Evolutionary conservation across 2,113 vertebrate genomes (phyloP), one percentile per base, ranked within the genome.

Genomic region (Dolichotis patagonum): DNA sequence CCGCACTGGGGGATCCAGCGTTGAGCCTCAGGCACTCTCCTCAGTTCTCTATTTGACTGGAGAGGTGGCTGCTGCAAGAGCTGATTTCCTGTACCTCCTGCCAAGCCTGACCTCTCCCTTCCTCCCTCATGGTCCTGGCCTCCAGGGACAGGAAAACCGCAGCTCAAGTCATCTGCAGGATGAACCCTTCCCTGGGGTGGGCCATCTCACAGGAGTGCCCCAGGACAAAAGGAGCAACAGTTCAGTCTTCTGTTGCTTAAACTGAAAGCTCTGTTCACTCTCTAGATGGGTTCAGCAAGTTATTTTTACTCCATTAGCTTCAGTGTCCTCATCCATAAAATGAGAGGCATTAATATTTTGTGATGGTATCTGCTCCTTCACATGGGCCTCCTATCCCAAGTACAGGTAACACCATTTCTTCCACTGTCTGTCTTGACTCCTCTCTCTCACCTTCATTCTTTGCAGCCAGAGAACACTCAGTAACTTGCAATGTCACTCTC

Each of bases 81-180:
- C 54, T 93, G 85, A 88, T 81, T 98, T 96, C 86, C 96, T 67
- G 96, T 20, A 17, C 92, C 16, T 10, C 95, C 85, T 60, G 90
- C 88, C 78, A 26, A 83, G 78, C 65, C 41, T 86, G 82, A 90
- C 94, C 95, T 96, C 95, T 96, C 56, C 71, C 96, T 97, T 97
- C 97, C 95, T 96, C 93, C 71, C 24, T 58, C 67, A 82, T 49
- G 58, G 65, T 60, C 26, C 35, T 3, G 13, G 41, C 46, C 73
- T 91, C 71, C 56, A 22, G 75, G 84, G 84, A 95, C 93, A 94
- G 90, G 83, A 85, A 94, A 92, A 87, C 88, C 38, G 0, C 91
- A 63, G 75, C 62, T 84, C 62, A 13, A 38, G 22, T 13, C 75
- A 60, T 81, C 80, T 78, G 17, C 32, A 35, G 13, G 38, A 49